Evolutionary conservation across 2,797 vertebrate genomes (phyloP).

Genomic region (Muscicapa comitata): DNA sequence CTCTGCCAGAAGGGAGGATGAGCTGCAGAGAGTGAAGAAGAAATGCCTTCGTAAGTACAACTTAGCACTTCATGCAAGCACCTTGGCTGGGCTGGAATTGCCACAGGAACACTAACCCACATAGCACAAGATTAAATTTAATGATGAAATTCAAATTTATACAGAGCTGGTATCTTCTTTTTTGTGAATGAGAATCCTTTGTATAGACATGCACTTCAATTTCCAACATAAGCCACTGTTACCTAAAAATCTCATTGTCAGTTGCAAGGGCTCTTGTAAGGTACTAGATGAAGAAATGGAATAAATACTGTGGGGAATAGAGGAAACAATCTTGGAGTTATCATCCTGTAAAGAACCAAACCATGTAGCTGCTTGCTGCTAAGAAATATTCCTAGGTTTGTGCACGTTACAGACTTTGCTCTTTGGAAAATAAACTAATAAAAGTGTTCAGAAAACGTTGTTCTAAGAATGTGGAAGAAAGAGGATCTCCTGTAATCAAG

Average conservation of each 20-base stretch:
- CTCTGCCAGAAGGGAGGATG: conserved; percentile 86
- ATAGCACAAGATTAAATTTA: background rate
- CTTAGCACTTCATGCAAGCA: background rate
- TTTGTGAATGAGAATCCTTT: background rate
- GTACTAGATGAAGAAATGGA: background rate
- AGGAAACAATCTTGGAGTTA: background rate
- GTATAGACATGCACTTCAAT: background rate
- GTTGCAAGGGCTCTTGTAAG: background rate
- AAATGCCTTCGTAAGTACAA: conserved; percentile 84
- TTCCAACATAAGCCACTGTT: background rate
- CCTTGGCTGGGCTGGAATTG: background rate
- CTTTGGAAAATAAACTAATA: background rate
- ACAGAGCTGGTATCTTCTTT: background rate
- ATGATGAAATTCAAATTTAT: background rate
- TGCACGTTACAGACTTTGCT: background rate
- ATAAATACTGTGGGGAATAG: background rate
- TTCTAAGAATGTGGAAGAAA: background rate
- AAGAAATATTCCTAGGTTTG: background rate
- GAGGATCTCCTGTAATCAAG: background rate
- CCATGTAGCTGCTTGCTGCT: background rate
- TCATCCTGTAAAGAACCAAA: background rate
- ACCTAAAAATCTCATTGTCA: background rate
- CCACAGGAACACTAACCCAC: background rate
- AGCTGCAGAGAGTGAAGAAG: conserved; percentile 86
- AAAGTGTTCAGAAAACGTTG: background rate